phyloP scores from a whole-genome alignment of 2,888 invertebrate species.

The Resseliella maxima region DNA sequence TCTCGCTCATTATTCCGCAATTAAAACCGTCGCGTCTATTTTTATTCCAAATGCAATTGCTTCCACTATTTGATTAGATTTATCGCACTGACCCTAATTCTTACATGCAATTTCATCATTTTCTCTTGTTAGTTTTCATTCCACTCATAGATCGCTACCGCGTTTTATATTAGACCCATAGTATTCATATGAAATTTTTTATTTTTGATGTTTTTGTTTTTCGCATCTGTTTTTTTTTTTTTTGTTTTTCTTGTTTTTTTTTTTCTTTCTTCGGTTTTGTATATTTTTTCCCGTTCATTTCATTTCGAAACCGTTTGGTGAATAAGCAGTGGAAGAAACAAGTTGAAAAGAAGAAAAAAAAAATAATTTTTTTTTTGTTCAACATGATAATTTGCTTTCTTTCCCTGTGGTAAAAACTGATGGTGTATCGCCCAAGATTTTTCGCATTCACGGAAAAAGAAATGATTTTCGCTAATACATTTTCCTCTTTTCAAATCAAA shows the following conservation, averaged over 20 bases:
- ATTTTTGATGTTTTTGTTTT: neutral
- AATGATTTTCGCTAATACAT: neutral
- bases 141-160: conserved; percentile 4
- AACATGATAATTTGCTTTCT: conserved; percentile 31
- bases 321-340: neutral
- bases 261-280: too few species aligned
- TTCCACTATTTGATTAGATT: neutral
- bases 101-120: conserved; percentile 51
- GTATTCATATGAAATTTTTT: conserved; percentile 5
- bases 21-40: neutral
- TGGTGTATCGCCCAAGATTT: neutral
- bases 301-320: neutral
- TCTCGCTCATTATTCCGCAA: neutral
- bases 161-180: neutral
- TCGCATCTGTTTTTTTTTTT: neutral
- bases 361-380: conserved; percentile 36
- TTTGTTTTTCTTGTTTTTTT: neutral
- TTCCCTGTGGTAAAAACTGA: neutral
- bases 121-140: neutral
- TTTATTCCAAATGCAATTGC: conserved; percentile 8
- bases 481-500: neutral
- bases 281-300: too few species aligned
- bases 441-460: conserved; percentile 22
- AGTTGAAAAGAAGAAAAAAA: neutral
- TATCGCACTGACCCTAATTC: conserved; percentile 44